Evolutionary conservation across 1,140 invertebrate genomes (phyloP).

Genomic region (Penaeus indicus): DNA sequence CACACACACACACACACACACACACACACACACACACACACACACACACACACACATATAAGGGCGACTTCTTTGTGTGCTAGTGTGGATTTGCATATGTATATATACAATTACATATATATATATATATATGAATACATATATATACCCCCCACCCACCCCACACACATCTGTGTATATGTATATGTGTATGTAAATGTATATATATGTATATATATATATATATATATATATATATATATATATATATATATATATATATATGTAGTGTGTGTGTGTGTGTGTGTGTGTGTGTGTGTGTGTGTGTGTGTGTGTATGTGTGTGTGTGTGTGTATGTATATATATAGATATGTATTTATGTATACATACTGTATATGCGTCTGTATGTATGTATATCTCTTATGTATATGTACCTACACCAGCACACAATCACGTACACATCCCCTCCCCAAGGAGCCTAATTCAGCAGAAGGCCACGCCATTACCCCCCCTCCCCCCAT

Average conservation of each 20-base stretch:
- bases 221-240: neutral
- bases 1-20: no score
- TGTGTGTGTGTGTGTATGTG: neutral
- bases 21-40: no score
- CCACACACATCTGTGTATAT: neutral
- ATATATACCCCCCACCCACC: neutral
- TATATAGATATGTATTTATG: neutral
- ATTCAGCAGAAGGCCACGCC: no score
- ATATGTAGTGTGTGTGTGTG: neutral
- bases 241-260: neutral
- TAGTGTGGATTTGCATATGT: no score
- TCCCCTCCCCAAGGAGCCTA: no score
- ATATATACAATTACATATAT: no score
- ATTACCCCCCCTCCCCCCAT: no score
- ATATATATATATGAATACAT: slow-evolving; percentile 8
- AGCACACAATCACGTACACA: no score
- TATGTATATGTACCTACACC: no score
- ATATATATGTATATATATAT: neutral
- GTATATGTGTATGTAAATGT: neutral
- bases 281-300: neutral
- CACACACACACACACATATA: no score
- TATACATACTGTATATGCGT: neutral
- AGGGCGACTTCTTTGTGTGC: neutral
- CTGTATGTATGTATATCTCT: no score
- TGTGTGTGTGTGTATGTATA: neutral